Evolutionary conservation across 2,888 invertebrate species (phyloP).

Genomic region (Sminthurinus aureus): DNA sequence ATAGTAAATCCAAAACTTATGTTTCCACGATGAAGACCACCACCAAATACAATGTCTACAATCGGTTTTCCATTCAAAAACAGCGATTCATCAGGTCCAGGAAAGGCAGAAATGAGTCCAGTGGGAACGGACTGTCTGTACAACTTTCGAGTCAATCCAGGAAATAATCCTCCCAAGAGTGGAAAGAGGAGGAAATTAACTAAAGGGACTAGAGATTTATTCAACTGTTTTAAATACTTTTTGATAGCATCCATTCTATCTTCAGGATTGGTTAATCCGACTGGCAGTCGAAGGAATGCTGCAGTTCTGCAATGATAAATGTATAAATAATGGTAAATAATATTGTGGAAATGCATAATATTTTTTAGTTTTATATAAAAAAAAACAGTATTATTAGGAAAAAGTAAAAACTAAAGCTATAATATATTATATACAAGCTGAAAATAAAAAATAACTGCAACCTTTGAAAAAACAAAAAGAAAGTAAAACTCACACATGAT

Average conservation of each 20-base stretch:
- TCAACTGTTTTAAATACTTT: background rate
- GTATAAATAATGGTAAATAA: too few relatives aligned
- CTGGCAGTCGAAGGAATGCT: slow-evolving; percentile 8
- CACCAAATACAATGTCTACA: slow-evolving; percentile 25
- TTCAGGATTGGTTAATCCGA: background rate
- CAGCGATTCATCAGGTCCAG: slow-evolving; percentile 1
- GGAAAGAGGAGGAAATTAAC: slow-evolving; percentile 16
- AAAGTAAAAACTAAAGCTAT: too few relatives aligned
- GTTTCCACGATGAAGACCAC: background rate
- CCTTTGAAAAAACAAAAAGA: too few relatives aligned
- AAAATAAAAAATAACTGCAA: too few relatives aligned
- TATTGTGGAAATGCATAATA: too few relatives aligned
- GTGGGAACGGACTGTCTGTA: slow-evolving; percentile 16
- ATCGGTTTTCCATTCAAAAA: slow-evolving; percentile 7
- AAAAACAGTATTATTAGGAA: too few relatives aligned
- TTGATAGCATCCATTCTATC: background rate
- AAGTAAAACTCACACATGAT: too few relatives aligned
- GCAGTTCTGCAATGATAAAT: background rate
- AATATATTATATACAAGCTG: too few relatives aligned
- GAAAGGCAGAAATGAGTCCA: slow-evolving; percentile 10
- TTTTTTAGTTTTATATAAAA: too few relatives aligned
- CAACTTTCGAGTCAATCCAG: background rate
- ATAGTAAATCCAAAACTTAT: slow-evolving; percentile 24
- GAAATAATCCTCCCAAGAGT: slow-evolving; percentile 23
- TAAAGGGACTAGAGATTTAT: slow-evolving; percentile 12